A percentile compares a stretch with the other conserved stretches of the same genome.
Conservation (phyloP, 2,113 vertebrate species). For the Ceyx melanurus region DNA sequence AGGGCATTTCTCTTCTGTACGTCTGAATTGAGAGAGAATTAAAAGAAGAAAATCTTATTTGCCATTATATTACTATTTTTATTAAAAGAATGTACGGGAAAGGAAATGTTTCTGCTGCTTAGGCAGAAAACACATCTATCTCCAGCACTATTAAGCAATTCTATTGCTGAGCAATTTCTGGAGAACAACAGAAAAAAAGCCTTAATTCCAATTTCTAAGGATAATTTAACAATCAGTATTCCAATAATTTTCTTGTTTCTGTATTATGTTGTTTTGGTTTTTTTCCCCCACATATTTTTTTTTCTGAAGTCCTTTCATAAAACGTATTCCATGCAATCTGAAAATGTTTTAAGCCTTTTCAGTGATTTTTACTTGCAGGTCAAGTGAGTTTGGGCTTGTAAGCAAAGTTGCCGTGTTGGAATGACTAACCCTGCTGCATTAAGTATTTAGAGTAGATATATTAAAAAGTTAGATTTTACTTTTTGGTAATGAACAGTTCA, state of each 20-base stretch:
- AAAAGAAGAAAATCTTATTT: constrained; percentile 38
- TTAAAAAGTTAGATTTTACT: not conserved
- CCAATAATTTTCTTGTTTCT: not conserved
- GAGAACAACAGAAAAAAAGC: not conserved
- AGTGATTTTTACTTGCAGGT: not conserved
- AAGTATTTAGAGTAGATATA: not conserved
- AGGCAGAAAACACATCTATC: constrained; percentile 10
- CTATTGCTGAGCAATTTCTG: not conserved
- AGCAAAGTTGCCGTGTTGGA: not conserved
- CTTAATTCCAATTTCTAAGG: not conserved
- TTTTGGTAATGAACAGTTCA: not conserved
- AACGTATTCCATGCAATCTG: not conserved
- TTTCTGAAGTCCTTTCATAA: not conserved
- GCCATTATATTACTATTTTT: not conserved
- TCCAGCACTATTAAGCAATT: not conserved
- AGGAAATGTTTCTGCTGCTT: constrained; percentile 28
- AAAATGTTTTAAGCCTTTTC: not conserved
- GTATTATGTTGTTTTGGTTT: not conserved
- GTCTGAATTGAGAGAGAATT: constrained; percentile 5
- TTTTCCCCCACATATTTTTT: not conserved
- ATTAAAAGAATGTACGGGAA: not conserved
- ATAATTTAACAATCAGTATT: not conserved
- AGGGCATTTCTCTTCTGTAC: not conserved
- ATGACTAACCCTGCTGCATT: not conserved
- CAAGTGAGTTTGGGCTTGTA: not conserved